phyloP scores from a whole-genome alignment of 2,797 vertebrate species.

The Nothura maculosa region DNA sequence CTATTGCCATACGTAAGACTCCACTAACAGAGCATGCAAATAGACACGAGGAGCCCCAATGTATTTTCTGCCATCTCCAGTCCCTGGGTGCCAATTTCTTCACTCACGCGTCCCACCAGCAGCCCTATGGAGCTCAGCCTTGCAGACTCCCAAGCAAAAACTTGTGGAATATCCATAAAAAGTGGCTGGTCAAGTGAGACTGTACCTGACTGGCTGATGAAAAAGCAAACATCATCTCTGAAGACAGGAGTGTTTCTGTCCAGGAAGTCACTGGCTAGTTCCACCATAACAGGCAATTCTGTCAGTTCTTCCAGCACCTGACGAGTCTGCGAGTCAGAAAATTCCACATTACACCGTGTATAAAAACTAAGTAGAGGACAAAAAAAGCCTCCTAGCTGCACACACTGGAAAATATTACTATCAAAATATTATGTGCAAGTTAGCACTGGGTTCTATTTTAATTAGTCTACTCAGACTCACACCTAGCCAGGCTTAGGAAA shows the following conservation, averaged over 20 bases:
- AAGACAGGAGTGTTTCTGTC: slow-evolving; percentile 98
- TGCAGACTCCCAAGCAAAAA: background rate
- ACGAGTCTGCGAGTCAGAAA: slow-evolving; percentile 85
- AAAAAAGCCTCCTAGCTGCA: background rate
- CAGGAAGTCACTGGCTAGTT: slow-evolving; percentile 97
- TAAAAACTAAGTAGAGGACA: background rate
- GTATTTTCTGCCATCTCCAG: background rate
- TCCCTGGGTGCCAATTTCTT: accelerated
- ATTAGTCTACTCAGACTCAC: background rate
- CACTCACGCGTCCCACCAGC: accelerated
- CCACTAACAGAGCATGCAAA: background rate
- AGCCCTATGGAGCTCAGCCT: background rate
- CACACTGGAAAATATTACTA: background rate
- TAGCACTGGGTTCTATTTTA: background rate
- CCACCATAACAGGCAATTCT: slow-evolving; percentile 97
- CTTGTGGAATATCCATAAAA: too few relatives aligned
- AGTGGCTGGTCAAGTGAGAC: background rate
- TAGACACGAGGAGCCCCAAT: background rate
- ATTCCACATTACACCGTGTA: background rate
- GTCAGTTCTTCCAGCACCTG: slow-evolving; percentile 97
- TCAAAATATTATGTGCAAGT: background rate
- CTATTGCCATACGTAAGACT: background rate
- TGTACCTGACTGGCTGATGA: slow-evolving; percentile 98
- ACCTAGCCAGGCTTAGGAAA: background rate
- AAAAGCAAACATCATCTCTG: slow-evolving; percentile 98